phyloP scores from a whole-genome alignment of 2,797 vertebrate species.

The Chelmon rostratus region DNA sequence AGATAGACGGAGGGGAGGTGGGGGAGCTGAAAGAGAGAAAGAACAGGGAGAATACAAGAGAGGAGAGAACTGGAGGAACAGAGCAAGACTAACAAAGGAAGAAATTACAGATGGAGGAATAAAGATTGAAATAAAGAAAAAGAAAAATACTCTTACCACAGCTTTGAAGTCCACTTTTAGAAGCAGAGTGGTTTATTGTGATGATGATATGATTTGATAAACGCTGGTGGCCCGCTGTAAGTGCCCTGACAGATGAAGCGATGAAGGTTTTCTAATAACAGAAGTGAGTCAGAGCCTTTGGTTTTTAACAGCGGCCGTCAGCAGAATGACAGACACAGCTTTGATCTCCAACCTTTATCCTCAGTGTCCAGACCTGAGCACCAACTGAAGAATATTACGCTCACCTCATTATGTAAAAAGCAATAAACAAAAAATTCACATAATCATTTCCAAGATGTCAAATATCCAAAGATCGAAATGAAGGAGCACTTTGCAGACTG shows the following conservation, averaged over 20 bases:
- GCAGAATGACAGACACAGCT: conserved; percentile 61
- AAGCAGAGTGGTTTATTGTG: conserved; percentile 54
- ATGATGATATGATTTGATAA: conserved; percentile 73
- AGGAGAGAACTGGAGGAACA: conserved; percentile 37
- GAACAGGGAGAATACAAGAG: conserved; percentile 5
- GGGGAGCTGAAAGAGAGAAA: conserved; percentile 34
- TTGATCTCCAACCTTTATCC: conserved; percentile 58
- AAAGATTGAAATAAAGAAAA: conserved; percentile 30
- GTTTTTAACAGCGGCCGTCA: conserved; percentile 51
- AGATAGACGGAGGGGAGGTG: conserved; percentile 51
- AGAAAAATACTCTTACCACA: conserved; percentile 37
- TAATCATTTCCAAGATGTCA: not conserved
- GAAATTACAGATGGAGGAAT: conserved; percentile 33
- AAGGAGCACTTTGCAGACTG: not conserved
- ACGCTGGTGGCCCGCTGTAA: conserved; percentile 35
- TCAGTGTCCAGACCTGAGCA: not conserved
- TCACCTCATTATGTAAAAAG: not conserved
- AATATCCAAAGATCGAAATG: not conserved
- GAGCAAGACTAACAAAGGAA: conserved; percentile 14
- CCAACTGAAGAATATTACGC: not conserved
- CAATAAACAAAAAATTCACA: not conserved
- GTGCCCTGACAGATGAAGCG: conserved; percentile 55
- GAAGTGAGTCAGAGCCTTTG: conserved; percentile 60
- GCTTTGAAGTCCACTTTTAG: conserved; percentile 72
- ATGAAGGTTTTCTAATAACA: conserved; percentile 73